Percentiles rank a stretch among this genome's conserved stretches.
Conservation (phyloP, 1,140 invertebrate genomes). For the Nasonia giraulti region DNA sequence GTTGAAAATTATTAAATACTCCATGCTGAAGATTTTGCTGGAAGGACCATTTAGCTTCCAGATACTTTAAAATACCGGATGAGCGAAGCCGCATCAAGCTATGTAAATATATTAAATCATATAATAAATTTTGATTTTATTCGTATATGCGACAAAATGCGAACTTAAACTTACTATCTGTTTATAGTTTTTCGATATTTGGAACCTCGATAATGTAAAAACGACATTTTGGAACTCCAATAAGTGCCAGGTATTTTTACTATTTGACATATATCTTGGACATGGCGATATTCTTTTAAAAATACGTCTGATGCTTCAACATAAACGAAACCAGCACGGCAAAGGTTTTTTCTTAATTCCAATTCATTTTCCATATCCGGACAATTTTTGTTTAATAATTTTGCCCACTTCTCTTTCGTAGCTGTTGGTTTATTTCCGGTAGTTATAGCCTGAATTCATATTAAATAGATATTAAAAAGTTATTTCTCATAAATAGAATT, state of each 20-base stretch:
- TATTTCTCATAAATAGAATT: neutral
- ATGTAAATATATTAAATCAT: neutral
- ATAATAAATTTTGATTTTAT: neutral
- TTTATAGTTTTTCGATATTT: constrained; percentile 55
- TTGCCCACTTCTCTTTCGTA: constrained; percentile 40
- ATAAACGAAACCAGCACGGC: constrained; percentile 55
- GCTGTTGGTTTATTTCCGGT: neutral
- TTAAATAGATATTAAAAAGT: neutral
- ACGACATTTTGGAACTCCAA: constrained; percentile 53
- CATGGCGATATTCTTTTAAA: constrained; percentile 53
- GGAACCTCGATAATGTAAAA: constrained; percentile 55
- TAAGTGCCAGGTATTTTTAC: constrained; percentile 53
- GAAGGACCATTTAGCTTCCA: constrained; percentile 60
- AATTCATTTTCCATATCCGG: constrained; percentile 54
- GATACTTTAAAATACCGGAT: constrained; percentile 58
- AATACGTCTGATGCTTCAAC: constrained; percentile 59
- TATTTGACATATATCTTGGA: constrained; percentile 54
- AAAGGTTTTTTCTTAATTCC: constrained; percentile 50
- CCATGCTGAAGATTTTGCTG: constrained; percentile 37
- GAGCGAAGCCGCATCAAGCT: constrained; percentile 58
- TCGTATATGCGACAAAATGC: neutral
- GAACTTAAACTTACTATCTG: constrained; percentile 51
- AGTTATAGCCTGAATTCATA: constrained; percentile 8
- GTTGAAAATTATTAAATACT: constrained; percentile 48
- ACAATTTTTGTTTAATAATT: constrained; percentile 58